A percentile compares a stretch with the other conserved stretches of the same genome.
Conservation (phyloP, 2,113 vertebrate species). For the Rhipidura dahli region DNA sequence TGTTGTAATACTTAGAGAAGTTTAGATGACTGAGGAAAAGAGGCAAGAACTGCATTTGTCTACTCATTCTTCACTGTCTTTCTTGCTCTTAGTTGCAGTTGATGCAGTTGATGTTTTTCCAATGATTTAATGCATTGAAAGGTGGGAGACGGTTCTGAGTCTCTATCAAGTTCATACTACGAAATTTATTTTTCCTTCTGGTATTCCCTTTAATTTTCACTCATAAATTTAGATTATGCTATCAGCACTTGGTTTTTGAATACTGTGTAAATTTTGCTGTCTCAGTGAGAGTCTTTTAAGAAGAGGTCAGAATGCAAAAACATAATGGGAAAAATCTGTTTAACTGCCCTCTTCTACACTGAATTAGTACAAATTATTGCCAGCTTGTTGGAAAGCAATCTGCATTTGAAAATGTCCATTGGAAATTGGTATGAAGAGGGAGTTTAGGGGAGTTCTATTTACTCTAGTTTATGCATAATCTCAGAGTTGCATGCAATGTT, state of each 20-base stretch:
- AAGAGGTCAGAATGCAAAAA: not conserved
- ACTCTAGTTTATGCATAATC: not conserved
- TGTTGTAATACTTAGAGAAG: not conserved
- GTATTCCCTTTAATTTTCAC: not conserved
- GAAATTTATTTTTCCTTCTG: not conserved
- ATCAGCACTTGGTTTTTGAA: not conserved
- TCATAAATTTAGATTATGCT: not conserved
- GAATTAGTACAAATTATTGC: constrained; percentile 28
- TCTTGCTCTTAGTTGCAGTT: not conserved
- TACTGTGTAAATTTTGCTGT: not conserved
- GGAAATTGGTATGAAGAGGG: not conserved
- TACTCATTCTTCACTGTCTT: not conserved
- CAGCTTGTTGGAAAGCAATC: constrained; percentile 9
- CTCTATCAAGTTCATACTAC: not conserved
- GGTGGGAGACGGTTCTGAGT: not conserved
- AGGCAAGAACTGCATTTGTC: not conserved
- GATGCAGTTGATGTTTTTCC: not conserved
- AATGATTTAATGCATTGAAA: not conserved
- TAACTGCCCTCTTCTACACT: not conserved
- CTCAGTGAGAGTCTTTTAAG: not conserved
- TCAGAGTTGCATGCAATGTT: not conserved
- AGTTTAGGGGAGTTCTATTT: not conserved
- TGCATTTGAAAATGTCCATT: not conserved
- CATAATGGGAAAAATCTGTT: constrained; percentile 14
- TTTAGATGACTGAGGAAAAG: not conserved